These are phyloP conservation scores for Ovibos moschatus DNA, from an alignment of 2,113 vertebrate species.

Conservation along the genomic window DNA sequence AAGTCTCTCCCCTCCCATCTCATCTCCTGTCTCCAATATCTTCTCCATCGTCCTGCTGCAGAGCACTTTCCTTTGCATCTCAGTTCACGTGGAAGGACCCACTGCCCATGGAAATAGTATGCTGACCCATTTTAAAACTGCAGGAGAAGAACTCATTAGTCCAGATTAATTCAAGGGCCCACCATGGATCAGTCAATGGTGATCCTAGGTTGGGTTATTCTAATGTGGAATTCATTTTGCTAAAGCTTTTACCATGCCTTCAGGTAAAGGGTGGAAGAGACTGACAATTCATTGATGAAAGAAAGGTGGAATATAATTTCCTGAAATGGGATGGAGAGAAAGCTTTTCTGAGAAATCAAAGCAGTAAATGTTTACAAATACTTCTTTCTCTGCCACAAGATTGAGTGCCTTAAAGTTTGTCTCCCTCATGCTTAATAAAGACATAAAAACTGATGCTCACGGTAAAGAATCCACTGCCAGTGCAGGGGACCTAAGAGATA, in stretches of 20 bases:
- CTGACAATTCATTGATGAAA: background rate
- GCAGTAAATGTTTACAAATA: background rate
- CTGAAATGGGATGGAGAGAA: background rate
- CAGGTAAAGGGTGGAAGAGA: background rate
- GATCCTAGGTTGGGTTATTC: background rate
- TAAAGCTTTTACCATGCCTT: background rate
- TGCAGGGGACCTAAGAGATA: background rate
- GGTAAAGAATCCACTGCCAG: background rate
- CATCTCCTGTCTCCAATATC: background rate
- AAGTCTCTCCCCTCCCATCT: background rate
- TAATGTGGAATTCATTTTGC: background rate
- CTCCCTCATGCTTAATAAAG: background rate
- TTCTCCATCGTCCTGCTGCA: background rate
- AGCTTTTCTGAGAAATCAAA: constrained; percentile 3
- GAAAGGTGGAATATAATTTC: background rate
- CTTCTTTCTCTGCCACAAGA: background rate
- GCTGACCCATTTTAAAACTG: background rate
- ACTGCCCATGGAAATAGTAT: background rate
- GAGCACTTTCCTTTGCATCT: background rate
- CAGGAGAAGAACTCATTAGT: background rate
- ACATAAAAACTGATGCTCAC: background rate
- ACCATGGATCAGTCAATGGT: background rate
- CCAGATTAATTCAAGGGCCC: background rate
- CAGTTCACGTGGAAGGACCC: background rate
- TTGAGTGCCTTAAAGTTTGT: background rate